phyloP scores from a whole-genome alignment of 2,113 vertebrate species.

The Aplodontia rufa region DNA sequence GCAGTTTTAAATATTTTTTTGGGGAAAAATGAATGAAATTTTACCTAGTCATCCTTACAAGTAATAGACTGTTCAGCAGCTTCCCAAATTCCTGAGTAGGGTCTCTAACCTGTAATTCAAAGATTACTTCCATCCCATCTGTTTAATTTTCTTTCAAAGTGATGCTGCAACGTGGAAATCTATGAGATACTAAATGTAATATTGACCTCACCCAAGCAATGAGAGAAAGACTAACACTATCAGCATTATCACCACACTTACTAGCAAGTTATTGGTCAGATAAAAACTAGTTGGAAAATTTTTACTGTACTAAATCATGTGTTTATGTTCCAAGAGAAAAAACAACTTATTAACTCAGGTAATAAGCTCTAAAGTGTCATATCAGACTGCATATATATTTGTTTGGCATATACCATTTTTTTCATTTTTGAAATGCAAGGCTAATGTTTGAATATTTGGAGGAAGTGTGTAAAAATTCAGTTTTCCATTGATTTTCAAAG shows the following conservation, averaged over 20 bases:
- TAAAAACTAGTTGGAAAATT: neutral
- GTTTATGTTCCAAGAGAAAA: neutral
- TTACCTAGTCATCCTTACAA: neutral
- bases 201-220: neutral
- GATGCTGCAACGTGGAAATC: neutral
- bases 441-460: neutral
- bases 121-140: neutral
- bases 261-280: neutral
- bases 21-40: neutral
- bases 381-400: neutral
- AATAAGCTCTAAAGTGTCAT: no score
- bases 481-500: neutral
- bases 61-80: neutral
- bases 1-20: neutral
- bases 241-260: neutral
- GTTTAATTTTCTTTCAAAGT: neutral
- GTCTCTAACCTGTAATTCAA: neutral
- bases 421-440: neutral
- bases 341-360: conserved; percentile 2
- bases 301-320: neutral
- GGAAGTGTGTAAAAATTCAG: neutral
- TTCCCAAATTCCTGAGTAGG: neutral
- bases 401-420: neutral
- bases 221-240: neutral
- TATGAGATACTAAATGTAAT: neutral